Conservation (phyloP, 2,888 invertebrate species). For the Parthenolecanium corni region DNA sequence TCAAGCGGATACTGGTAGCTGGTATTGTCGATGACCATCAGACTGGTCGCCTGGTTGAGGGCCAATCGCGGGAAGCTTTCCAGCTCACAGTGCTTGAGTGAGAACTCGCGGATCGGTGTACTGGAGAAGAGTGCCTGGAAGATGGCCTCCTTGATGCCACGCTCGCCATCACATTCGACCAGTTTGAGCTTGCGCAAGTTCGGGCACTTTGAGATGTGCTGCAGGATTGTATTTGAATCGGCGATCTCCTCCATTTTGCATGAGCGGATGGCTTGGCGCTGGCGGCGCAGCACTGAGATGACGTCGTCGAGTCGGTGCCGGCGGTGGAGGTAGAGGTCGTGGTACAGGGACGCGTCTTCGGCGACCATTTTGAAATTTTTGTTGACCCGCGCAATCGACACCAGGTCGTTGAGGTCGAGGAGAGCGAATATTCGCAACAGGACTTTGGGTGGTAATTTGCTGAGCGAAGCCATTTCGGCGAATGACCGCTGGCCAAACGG, state of each 20-base stretch:
- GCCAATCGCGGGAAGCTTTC: conserved; percentile 5
- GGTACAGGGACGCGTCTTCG: conserved; percentile 8
- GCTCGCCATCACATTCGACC: conserved; percentile 20
- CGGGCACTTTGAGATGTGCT: neutral
- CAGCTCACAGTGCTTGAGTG: conserved; percentile 17
- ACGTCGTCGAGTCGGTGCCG: conserved; percentile 16
- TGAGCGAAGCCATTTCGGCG: conserved; percentile 6
- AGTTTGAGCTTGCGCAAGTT: conserved; percentile 14
- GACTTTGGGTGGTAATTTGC: conserved; percentile 8
- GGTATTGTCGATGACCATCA: conserved; percentile 18
- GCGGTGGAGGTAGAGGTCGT: neutral
- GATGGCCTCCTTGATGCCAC: conserved; percentile 12
- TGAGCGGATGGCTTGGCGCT: neutral
- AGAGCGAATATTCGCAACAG: conserved; percentile 10
- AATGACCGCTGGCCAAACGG: neutral
- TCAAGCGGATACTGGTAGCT: conserved; percentile 18
- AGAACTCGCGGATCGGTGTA: neutral
- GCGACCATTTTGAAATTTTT: conserved; percentile 14
- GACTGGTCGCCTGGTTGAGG: conserved; percentile 3
- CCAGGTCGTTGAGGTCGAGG: conserved; percentile 13
- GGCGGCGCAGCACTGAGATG: neutral
- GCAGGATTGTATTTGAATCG: conserved; percentile 11
- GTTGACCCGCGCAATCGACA: conserved; percentile 11
- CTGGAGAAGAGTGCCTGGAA: conserved; percentile 6
- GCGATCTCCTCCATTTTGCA: conserved; percentile 18